Conservation (phyloP, 2,888 invertebrate genomes). For the Drosophila longiperda region DNA sequence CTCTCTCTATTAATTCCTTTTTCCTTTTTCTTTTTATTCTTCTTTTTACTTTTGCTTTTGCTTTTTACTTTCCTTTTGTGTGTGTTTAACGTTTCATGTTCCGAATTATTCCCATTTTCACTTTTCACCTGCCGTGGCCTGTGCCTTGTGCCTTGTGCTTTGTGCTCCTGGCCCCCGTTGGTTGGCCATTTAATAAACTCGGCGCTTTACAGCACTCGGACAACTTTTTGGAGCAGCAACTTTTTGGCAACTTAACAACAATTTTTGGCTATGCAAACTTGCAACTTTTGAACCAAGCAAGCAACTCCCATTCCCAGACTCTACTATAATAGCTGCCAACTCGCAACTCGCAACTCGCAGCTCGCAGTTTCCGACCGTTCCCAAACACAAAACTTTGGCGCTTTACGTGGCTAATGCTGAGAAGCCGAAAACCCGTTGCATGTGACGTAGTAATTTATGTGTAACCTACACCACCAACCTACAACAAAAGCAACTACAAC, state of each 20-base stretch:
- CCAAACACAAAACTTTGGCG: slow-evolving; percentile 47
- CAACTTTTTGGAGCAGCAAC: slow-evolving; percentile 53
- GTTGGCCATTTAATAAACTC: slow-evolving; percentile 58
- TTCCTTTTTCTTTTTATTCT: background rate
- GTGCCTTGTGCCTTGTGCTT: background rate
- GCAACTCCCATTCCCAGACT: background rate
- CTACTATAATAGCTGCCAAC: background rate
- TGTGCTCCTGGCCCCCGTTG: background rate
- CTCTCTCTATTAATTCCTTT: slow-evolving; percentile 27
- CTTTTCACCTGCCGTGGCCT: slow-evolving; percentile 48
- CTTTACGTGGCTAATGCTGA: slow-evolving; percentile 61
- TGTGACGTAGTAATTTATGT: slow-evolving; percentile 64
- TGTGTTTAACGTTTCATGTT: slow-evolving; percentile 29
- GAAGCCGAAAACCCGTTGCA: slow-evolving; percentile 62
- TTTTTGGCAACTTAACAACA: slow-evolving; percentile 66
- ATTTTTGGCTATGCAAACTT: slow-evolving; percentile 66
- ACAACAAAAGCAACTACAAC: slow-evolving; percentile 30
- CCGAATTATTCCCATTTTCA: slow-evolving; percentile 44
- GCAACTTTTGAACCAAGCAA: slow-evolving; percentile 46
- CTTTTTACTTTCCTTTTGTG: slow-evolving; percentile 9
- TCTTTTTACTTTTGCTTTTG: background rate
- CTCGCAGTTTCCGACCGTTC: slow-evolving; percentile 7
- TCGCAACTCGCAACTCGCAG: background rate
- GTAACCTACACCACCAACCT: slow-evolving; percentile 47
- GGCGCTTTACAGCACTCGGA: slow-evolving; percentile 54